Evolutionary conservation across 2,888 invertebrate genomes (phyloP).

Genomic region (Drosophila falleni): DNA sequence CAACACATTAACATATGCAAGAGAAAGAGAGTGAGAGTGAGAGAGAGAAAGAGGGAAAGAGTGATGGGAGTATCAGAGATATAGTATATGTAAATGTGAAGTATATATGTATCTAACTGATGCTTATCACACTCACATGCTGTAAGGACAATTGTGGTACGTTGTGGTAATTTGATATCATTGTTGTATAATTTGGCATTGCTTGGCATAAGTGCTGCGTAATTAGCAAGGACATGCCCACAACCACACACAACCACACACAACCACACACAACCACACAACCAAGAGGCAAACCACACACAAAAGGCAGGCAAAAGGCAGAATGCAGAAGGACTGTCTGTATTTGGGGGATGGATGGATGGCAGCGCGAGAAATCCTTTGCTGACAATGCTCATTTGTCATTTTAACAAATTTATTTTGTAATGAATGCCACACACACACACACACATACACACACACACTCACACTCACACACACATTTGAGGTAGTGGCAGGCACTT

Average conservation of each 20-base stretch:
- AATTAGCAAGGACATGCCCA: constrained; percentile 79
- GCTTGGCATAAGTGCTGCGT: constrained; percentile 80
- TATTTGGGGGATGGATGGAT: constrained; percentile 19
- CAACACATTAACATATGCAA: constrained; percentile 64
- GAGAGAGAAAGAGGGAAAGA: not conserved
- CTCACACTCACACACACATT: constrained; percentile 22
- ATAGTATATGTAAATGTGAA: not conserved
- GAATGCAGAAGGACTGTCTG: constrained; percentile 4
- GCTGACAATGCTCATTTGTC: constrained; percentile 79
- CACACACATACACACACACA: constrained; percentile 22
- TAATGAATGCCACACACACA: constrained; percentile 66
- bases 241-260: constrained; percentile 22
- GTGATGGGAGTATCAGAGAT: constrained; percentile 2
- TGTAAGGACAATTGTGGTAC: constrained; percentile 67
- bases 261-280: constrained; percentile 23
- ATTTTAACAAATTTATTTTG: constrained; percentile 80
- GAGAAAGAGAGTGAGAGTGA: not conserved
- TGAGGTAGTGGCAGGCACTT: constrained; percentile 55
- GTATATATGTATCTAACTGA: constrained; percentile 19
- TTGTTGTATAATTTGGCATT: constrained; percentile 79
- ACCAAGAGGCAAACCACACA: constrained; percentile 19
- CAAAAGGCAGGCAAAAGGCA: constrained; percentile 8
- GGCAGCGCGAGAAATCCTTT: constrained; percentile 68
- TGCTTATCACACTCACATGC: constrained; percentile 39
- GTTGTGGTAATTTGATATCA: constrained; percentile 77